phyloP scores from a whole-genome alignment of 2,113 vertebrate genomes.

The Psittacula cyanocephala region DNA sequence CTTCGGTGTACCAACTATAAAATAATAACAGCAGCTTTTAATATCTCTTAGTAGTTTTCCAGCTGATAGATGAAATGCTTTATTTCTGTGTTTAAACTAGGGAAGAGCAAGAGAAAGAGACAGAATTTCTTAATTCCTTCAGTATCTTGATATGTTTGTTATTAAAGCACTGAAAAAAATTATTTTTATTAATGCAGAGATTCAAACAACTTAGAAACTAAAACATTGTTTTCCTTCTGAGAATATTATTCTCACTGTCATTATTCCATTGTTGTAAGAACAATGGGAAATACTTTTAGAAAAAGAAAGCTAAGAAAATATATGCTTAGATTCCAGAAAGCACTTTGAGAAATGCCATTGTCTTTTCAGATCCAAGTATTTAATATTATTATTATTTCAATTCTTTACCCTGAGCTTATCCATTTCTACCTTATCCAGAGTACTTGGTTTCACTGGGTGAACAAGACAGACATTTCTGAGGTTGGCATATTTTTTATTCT shows the following conservation, averaged over 20 bases:
- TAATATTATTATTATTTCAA: background rate
- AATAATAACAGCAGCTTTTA: background rate
- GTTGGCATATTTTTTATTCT: background rate
- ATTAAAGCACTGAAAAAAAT: background rate
- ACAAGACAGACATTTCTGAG: background rate
- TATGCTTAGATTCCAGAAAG: background rate
- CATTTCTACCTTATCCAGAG: background rate
- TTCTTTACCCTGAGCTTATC: background rate
- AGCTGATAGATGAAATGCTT: background rate
- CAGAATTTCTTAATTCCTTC: background rate
- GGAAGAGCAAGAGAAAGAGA: background rate
- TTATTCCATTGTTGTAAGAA: background rate
- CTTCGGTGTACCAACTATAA: background rate
- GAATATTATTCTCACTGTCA: background rate
- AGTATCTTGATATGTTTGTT: background rate
- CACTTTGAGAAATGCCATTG: background rate
- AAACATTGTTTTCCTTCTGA: background rate
- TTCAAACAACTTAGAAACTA: background rate
- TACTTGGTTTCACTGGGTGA: background rate
- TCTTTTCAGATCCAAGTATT: background rate
- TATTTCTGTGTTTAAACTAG: background rate
- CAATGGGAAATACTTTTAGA: background rate
- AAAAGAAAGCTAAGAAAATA: background rate
- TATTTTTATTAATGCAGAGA: background rate
- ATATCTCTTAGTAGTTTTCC: background rate